phyloP scores from a whole-genome alignment of 2,888 invertebrate genomes.

The Rhimphoctona megacephalus region DNA sequence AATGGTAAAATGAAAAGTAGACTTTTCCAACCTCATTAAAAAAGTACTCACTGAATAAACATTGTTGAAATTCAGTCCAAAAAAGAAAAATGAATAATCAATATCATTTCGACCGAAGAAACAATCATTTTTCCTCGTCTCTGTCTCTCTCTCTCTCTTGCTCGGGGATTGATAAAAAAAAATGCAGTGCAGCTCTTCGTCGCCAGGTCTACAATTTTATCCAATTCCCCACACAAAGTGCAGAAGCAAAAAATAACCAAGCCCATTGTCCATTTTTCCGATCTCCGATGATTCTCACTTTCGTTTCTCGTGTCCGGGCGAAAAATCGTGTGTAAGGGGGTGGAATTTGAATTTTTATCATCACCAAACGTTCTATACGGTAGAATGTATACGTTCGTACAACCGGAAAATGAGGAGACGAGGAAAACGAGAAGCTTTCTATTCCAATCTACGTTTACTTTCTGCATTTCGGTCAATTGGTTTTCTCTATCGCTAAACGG shows the following conservation, averaged over 20 bases:
- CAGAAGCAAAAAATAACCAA: background rate
- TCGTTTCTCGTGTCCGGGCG: background rate
- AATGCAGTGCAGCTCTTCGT: background rate
- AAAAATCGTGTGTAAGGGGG: slow-evolving; percentile 14
- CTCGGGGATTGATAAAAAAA: no score
- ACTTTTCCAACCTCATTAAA: background rate
- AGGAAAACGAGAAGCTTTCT: slow-evolving; percentile 41
- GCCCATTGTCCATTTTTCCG: background rate
- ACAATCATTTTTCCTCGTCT: background rate
- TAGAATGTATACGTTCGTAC: background rate
- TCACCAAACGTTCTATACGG: background rate
- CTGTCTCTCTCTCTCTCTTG: background rate
- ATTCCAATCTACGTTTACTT: slow-evolving; percentile 42
- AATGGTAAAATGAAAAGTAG: background rate
- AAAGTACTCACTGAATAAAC: no score
- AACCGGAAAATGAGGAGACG: background rate
- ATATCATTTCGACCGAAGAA: background rate
- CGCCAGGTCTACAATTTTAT: background rate
- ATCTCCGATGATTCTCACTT: background rate
- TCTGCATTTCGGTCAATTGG: slow-evolving; percentile 51
- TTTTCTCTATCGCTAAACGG: slow-evolving; percentile 47
- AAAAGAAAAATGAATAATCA: background rate
- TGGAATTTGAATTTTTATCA: slow-evolving; percentile 39
- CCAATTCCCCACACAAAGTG: background rate
- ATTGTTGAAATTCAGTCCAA: no score